phyloP scores from a whole-genome alignment of 2,797 vertebrate genomes.

The Danio kyathit region DNA sequence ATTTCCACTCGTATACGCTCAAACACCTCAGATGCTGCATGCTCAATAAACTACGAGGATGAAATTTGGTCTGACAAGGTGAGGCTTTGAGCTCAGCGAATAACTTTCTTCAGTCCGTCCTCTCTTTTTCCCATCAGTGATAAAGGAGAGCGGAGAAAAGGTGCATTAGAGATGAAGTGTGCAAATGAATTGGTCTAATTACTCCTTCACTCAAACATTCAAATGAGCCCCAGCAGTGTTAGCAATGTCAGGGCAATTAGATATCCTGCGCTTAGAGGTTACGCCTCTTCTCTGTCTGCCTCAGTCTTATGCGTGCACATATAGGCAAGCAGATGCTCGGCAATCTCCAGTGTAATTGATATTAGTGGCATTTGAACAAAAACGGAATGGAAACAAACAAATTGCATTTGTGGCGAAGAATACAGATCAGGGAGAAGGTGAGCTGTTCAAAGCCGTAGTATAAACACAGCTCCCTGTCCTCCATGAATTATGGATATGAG shows the following conservation, averaged over 20 bases:
- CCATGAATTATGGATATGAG: slow-evolving; percentile 48
- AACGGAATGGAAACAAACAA: slow-evolving; percentile 71
- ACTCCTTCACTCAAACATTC: slow-evolving; percentile 78
- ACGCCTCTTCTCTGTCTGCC: slow-evolving; percentile 64
- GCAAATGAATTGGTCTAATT: slow-evolving; percentile 78
- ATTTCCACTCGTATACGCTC: slow-evolving; percentile 62
- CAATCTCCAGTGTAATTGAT: slow-evolving; percentile 73
- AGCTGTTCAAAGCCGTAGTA: slow-evolving; percentile 43
- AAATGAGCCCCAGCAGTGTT: slow-evolving; percentile 75
- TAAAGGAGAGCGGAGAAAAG: slow-evolving; percentile 55
- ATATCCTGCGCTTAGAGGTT: slow-evolving; percentile 72
- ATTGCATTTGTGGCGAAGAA: slow-evolving; percentile 61
- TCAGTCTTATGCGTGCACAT: slow-evolving; percentile 52
- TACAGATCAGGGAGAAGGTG: slow-evolving; percentile 57
- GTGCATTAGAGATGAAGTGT: slow-evolving; percentile 76
- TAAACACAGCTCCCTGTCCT: slow-evolving; percentile 56
- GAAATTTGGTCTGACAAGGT: slow-evolving; percentile 77
- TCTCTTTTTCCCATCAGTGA: slow-evolving; percentile 61
- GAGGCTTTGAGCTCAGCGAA: slow-evolving; percentile 79
- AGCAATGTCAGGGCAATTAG: slow-evolving; percentile 78
- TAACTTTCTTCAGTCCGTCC: slow-evolving; percentile 63
- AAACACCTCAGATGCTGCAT: slow-evolving; percentile 74
- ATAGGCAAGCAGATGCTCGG: slow-evolving; percentile 55
- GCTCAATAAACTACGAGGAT: slow-evolving; percentile 73
- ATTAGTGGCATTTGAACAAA: slow-evolving; percentile 68